Percentiles rank a stretch among this genome's conserved stretches.
Conservation (phyloP, 2,888 invertebrate species). For the Steromphala cineraria region DNA sequence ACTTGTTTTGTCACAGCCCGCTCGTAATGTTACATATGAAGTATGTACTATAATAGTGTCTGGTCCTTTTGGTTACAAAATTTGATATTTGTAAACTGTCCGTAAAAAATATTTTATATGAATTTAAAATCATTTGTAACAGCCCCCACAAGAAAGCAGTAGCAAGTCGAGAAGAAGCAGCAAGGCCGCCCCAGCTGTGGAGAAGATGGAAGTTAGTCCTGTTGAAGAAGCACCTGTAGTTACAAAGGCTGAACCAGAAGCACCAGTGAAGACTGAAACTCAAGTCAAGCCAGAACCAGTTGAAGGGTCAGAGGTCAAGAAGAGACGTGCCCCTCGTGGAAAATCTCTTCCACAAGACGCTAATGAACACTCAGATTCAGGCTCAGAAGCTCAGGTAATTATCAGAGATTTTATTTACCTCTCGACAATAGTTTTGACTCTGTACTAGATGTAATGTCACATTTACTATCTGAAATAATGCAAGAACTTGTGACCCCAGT, state of each 20-base stretch:
- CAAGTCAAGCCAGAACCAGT: not conserved
- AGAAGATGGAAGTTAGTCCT: not conserved
- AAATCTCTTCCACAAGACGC: not conserved
- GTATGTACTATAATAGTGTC: too few species aligned
- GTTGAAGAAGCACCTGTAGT: not conserved
- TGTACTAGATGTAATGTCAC: too few species aligned
- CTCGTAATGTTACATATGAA: too few species aligned
- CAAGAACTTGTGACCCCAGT: too few species aligned
- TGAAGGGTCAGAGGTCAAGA: not conserved
- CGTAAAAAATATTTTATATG: too few species aligned
- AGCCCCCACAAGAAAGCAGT: not conserved
- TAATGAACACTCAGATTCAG: conserved; percentile 41
- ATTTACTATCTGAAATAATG: too few species aligned
- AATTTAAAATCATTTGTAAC: too few species aligned
- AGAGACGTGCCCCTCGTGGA: not conserved
- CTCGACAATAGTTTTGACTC: too few species aligned
- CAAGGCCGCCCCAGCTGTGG: not conserved
- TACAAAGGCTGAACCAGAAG: not conserved
- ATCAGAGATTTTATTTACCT: not conserved
- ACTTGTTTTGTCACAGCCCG: too few species aligned
- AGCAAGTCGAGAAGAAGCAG: not conserved
- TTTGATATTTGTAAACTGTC: too few species aligned
- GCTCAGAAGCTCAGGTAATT: conserved; percentile 33
- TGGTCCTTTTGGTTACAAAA: too few species aligned
- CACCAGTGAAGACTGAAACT: not conserved